Percentiles rank a stretch among this genome's conserved stretches.
Conservation (phyloP, 2,797 vertebrate genomes). For the Sardinella longiceps region DNA sequence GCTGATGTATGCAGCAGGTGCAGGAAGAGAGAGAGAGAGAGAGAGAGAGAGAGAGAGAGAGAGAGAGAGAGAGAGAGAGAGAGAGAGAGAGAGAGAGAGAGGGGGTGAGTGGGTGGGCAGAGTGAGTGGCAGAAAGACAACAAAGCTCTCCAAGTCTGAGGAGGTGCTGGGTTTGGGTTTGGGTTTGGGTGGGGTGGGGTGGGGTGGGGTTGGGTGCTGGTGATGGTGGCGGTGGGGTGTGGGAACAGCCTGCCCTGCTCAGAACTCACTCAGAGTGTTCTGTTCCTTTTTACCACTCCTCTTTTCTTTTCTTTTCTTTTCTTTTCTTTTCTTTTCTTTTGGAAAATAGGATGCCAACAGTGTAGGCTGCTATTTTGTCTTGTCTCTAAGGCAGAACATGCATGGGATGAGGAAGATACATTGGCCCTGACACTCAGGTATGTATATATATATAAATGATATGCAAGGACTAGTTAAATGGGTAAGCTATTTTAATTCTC, state of each 20-base stretch:
- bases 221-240: background rate
- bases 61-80: slow-evolving; percentile 26
- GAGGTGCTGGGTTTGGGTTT: slow-evolving; percentile 54
- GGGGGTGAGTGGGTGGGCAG: background rate
- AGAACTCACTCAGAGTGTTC: background rate
- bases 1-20: slow-evolving; percentile 68
- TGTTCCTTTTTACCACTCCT: background rate
- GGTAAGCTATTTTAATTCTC: slow-evolving; percentile 9
- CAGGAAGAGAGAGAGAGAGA: slow-evolving; percentile 40
- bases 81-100: slow-evolving; percentile 18
- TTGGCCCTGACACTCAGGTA: slow-evolving; percentile 53
- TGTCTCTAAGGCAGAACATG: background rate
- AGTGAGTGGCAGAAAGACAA: slow-evolving; percentile 58
- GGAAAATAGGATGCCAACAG: background rate
- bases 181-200: slow-evolving; percentile 18
- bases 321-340: background rate
- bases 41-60: slow-evolving; percentile 33
- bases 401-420: background rate
- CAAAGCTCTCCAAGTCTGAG: slow-evolving; percentile 57
- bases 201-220: too few relatives aligned
- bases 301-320: background rate
- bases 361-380: background rate
- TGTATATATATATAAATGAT: slow-evolving; percentile 47
- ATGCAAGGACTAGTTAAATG: background rate
- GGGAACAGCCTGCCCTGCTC: slow-evolving; percentile 11